Base-by-base conservation (phyloP, 2,888 invertebrate genomes). In the Rotaria sp. region DNA sequence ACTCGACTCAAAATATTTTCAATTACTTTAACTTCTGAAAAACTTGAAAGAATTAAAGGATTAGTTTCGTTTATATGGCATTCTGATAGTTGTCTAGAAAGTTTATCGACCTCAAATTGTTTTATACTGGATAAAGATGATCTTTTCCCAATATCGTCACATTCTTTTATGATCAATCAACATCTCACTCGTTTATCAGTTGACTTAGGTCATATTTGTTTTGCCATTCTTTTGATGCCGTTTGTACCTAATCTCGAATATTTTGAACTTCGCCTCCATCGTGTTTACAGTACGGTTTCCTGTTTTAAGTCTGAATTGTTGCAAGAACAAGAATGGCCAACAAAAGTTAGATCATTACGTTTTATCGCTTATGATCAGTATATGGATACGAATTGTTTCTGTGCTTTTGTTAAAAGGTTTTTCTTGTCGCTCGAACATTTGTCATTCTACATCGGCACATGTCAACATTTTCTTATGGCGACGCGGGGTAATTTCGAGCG, bases 381-480 rank as follows among this genome's bases (percentile, higher is more conserved):
- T 11, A 67, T 30, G 30, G 30, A 67, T 67, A 67, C 67, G 35
- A n/a, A 13, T 3, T 15, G 67, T 67, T 67, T 67, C 30, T 67
- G 67, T 35, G 67, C 35, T 67, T 67, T 67, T 4, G 35, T 67
- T 13, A n/a, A 67, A 67, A 13, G 67, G 4, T 67, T 67, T 67
- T 67, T 35, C 21, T 67, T 67, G 21, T 67, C 67, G 67, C 67
- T 67, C 67, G 67, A 67, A 11, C n/a, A 67, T 67, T 35, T 67
- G 10, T 67, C 67, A 67, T 67, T 67, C 30, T 67, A 67, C n/a
- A 67, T 67, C n/a, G 4, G 67, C 35, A 67, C n/a, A 67, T 13
- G n/a, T 67, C n/a, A 67, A 67, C 67, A 35, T 67, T 67, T 67
- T 67, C 67, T 67, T 11, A 67, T 67, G 67, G n/a, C 67, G 35